Evolutionary conservation across 2,888 invertebrate genomes (phyloP).

Genomic region (Amorpha juglandis): DNA sequence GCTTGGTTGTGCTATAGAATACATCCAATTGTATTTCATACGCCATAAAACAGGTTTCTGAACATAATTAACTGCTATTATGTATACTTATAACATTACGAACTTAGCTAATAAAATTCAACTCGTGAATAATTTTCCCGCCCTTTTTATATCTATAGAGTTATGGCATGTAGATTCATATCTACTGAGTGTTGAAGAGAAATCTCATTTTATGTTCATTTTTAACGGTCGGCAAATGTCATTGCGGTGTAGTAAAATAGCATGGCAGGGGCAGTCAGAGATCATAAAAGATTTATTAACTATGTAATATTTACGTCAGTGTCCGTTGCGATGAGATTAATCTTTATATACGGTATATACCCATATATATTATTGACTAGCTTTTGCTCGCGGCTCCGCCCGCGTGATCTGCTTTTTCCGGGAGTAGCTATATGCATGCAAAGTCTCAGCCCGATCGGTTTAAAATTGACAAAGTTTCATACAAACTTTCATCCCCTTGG

Average conservation of each 20-base stretch:
- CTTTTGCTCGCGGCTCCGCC: too few species aligned
- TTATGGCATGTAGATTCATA: constrained; percentile 18
- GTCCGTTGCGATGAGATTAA: constrained; percentile 30
- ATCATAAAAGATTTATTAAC: constrained; percentile 24
- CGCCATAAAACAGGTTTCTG: background rate
- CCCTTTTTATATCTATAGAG: background rate
- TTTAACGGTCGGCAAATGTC: constrained; percentile 1
- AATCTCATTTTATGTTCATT: constrained; percentile 3
- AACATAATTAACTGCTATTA: background rate
- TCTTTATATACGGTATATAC: constrained; percentile 33
- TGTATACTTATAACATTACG: background rate
- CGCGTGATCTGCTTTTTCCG: too few species aligned
- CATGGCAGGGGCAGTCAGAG: background rate
- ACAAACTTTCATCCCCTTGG: too few species aligned
- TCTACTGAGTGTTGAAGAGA: background rate
- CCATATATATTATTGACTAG: too few species aligned
- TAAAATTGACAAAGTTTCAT: too few species aligned
- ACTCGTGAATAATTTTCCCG: background rate
- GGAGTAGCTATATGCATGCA: too few species aligned
- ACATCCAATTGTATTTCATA: background rate
- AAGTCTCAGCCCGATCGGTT: too few species aligned
- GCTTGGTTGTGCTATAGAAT: background rate
- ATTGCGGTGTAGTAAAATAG: constrained; percentile 6
- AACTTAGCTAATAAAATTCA: background rate
- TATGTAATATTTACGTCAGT: constrained; percentile 15